Conservation (phyloP, 2,113 vertebrate genomes). For the Solea senegalensis region DNA sequence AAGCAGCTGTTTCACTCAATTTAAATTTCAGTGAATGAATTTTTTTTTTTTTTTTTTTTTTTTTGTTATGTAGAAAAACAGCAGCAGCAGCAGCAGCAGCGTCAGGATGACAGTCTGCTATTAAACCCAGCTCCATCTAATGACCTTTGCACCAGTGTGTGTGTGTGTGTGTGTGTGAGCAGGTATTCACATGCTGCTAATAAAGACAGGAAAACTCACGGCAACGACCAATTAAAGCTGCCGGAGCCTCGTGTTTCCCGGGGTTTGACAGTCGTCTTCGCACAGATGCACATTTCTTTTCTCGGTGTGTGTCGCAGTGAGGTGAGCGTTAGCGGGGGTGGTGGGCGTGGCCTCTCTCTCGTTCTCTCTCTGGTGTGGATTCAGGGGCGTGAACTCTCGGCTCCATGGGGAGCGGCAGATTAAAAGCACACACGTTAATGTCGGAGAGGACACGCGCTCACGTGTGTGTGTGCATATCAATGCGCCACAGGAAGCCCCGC, state of each 20-base stretch:
- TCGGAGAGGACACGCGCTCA: slow-evolving; percentile 4
- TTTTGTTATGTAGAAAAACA: slow-evolving; percentile 20
- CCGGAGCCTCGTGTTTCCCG: slow-evolving; percentile 55
- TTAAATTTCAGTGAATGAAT: slow-evolving; percentile 36
- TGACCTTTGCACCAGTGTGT: slow-evolving; percentile 70
- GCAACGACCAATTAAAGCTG: slow-evolving; percentile 80
- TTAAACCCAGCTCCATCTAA: slow-evolving; percentile 68
- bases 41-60: slow-evolving; percentile 13
- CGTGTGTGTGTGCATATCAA: background rate
- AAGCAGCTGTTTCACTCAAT: slow-evolving; percentile 15
- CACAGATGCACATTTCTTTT: slow-evolving; percentile 56
- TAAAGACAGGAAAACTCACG: slow-evolving; percentile 76
- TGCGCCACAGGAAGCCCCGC: slow-evolving; percentile 7
- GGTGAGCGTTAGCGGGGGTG: slow-evolving; percentile 48
- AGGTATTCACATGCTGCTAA: slow-evolving; percentile 70
- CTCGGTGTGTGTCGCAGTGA: slow-evolving; percentile 56
- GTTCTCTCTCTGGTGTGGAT: slow-evolving; percentile 48
- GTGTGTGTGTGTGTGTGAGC: slow-evolving; percentile 34
- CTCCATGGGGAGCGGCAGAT: slow-evolving; percentile 38
- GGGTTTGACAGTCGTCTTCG: slow-evolving; percentile 56
- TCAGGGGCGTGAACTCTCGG: slow-evolving; percentile 34
- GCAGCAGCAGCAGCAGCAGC: background rate
- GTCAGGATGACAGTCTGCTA: slow-evolving; percentile 56
- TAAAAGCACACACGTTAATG: slow-evolving; percentile 47
- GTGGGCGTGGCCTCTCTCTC: slow-evolving; percentile 68